Base-by-base conservation (phyloP, 2,888 invertebrate species). In the Eristalis pertinax region DNA sequence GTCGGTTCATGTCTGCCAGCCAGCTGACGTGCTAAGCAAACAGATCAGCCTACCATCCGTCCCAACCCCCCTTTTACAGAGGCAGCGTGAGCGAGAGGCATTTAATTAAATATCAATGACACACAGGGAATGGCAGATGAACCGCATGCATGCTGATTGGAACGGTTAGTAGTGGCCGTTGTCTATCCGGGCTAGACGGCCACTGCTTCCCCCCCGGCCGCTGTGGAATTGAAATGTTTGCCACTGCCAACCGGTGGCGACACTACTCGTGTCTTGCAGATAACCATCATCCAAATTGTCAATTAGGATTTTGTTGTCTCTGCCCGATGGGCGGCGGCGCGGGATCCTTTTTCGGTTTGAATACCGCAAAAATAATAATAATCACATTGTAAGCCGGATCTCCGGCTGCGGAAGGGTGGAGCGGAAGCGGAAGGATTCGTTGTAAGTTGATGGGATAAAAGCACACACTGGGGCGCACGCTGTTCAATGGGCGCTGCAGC, bases 61-160 rank as follows among this genome's bases (percentile, higher is more conserved):
- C n/a, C 7, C 43, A 2, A n/a, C n/a, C 43, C 32, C 32, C 32
- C 4, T 8, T 32, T 32, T 32, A 32, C 32, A 32, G 32, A 0
- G n/a, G 43, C 19, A 19, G 50, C 50, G 64, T 32, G n/a, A 67
- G 35, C 50, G 69, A 81, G 58, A 69, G 85, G 41, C 74, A 77
- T 85, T 85, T 81, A 81, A 81, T 85, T 85, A 85, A 85, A 85
- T 85, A 81, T 77, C 85, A 81, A 73, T 81, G 85, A 77, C 68
- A 74, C 64, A 77, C 58, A 67, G 85, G 73, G 81, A 81, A 73
- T 85, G 64, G 69, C 69, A 77, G 50, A 81, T 81, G 65, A 65
- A 78, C 68, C 69, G 41, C 77, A 81, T 69, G 77, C 81, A 81
- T 81, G 77, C 69, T 81, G 81, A 81, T 85, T 85, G 77, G 81